phyloP scores from a whole-genome alignment of 2,797 vertebrate genomes.

The Spinibarbus caldwelli region DNA sequence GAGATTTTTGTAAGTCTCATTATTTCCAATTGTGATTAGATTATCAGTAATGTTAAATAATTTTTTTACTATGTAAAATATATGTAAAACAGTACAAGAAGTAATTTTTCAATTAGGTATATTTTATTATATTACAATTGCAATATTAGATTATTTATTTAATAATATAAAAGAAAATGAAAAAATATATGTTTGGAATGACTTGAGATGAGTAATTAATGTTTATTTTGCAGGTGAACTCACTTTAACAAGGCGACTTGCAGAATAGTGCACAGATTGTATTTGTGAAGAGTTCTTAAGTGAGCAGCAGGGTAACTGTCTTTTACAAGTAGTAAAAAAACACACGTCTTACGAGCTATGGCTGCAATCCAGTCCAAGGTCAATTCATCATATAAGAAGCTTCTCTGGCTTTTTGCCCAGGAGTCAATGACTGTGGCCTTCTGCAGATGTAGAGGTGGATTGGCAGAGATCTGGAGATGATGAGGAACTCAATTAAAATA shows the following conservation, averaged over 20 bases:
- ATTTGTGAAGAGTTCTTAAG: neutral
- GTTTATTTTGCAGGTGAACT: neutral
- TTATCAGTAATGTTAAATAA: neutral
- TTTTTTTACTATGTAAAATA: no score
- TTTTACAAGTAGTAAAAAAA: neutral
- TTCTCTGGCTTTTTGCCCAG: constrained; percentile 1
- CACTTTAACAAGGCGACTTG: neutral
- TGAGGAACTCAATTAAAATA: neutral
- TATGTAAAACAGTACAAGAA: no score
- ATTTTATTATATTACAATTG: no score
- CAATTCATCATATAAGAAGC: neutral
- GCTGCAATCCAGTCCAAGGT: neutral
- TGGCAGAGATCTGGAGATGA: neutral
- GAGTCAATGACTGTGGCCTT: constrained; percentile 3
- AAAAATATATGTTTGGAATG: neutral
- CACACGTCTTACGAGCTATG: neutral
- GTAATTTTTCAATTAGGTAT: no score
- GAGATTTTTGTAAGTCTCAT: neutral
- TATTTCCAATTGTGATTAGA: neutral
- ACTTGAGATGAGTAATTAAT: neutral
- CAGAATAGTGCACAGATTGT: neutral
- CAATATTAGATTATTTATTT: no score
- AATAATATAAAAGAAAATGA: no score
- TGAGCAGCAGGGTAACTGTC: neutral
- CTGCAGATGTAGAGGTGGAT: neutral